Base-by-base conservation (phyloP, 1,140 invertebrate genomes). In the Hyles vespertilio region DNA sequence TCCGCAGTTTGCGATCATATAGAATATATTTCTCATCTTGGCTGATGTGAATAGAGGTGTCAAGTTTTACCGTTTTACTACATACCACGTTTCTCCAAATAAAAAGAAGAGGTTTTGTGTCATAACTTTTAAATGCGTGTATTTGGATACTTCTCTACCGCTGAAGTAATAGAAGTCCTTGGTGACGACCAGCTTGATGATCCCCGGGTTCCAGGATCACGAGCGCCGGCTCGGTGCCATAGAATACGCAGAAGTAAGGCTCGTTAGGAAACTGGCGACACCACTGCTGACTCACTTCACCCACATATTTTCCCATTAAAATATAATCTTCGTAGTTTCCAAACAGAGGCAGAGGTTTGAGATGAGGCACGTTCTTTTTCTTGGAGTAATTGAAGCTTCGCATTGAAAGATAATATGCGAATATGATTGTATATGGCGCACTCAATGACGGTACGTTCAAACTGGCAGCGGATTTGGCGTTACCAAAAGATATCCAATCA, bases 1-100 rank as follows among this genome's bases (percentile, higher is more conserved):
- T 0, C 63, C 63, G 11, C 91, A 85, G 3, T 80, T 54, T 0
- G 74, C 22, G 57, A 92, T 84, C 2, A 87, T 59, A 0, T 84
- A 68, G 60, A 88, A 89, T 87, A 92, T 92, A 8, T 79, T 77
- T 69, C 89, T 91, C 62, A 93, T 89, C 75, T 92, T 92, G 9
- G 84, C 78, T 3, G 89, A 80, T 3, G 91, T 90, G 69, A 93
- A 93, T 3, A 91, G 89, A 3, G 92, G 92, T 7, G 90, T 91
- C 34, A 92, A 72, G 52, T 92, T 91, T 22, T 79, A 70, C 46
- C 92, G 70, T 3, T n/a, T n/a, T n/a, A 92, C 68, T 11, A 88
- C 65, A 67, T 90, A 90, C 92, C 92, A 93, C 12, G 79, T 67
- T 10, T 87, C 74, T 1, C 84, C 86, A 0, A 59, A 56, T 5